phyloP scores from a whole-genome alignment of 1,140 invertebrate genomes.

The Notospermus geniculatus region DNA sequence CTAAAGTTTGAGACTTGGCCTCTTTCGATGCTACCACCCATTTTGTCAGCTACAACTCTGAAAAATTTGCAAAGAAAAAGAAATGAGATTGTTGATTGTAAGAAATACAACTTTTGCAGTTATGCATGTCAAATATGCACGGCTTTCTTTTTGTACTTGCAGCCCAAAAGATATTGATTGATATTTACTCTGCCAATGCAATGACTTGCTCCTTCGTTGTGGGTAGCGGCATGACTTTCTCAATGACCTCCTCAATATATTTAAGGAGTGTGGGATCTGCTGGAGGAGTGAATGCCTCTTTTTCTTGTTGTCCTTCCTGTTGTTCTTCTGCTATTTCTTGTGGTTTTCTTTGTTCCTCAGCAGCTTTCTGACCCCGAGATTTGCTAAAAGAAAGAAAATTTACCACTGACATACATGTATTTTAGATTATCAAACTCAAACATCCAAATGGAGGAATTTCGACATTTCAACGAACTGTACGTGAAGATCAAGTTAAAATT shows the following conservation, averaged over 20 bases:
- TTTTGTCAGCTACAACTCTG: slow-evolving; percentile 53
- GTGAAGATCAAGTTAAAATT: too few species aligned
- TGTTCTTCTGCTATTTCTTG: slow-evolving; percentile 40
- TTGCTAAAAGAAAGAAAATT: slow-evolving; percentile 27
- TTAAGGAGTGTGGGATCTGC: slow-evolving; percentile 41
- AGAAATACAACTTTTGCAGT: too few species aligned
- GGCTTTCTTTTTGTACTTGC: too few species aligned
- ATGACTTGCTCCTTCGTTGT: slow-evolving; percentile 40
- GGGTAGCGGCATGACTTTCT: slow-evolving; percentile 43
- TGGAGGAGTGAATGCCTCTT: slow-evolving; percentile 35
- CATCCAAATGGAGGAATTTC: too few species aligned
- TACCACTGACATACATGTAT: not conserved
- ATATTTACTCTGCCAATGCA: slow-evolving; percentile 24
- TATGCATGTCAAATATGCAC: too few species aligned
- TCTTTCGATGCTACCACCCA: slow-evolving; percentile 51
- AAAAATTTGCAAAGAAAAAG: too few species aligned
- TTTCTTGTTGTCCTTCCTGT: slow-evolving; percentile 23
- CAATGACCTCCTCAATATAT: slow-evolving; percentile 47
- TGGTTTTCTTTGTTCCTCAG: slow-evolving; percentile 46
- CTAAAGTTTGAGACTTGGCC: slow-evolving; percentile 50
- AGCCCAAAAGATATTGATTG: too few species aligned
- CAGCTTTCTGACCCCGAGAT: slow-evolving; percentile 39
- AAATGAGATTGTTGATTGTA: too few species aligned
- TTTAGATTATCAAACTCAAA: too few species aligned
- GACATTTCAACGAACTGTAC: too few species aligned